A percentile compares a stretch with the other conserved stretches of the same genome.
Evolutionary conservation across 1,140 invertebrate genomes (phyloP).

Genomic region (Zaprionus taronus): DNA sequence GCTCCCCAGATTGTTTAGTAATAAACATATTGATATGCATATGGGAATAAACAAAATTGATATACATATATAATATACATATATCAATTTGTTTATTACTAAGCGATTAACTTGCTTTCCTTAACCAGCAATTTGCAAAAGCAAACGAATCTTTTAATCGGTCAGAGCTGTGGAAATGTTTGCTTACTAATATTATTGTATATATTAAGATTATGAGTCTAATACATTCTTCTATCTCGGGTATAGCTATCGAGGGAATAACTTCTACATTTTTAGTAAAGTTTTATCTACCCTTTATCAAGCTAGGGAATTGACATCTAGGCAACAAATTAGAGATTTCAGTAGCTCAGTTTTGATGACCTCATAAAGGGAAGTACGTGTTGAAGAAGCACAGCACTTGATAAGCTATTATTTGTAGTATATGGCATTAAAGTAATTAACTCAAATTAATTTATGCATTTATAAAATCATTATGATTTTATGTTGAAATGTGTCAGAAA

Average conservation of each 20-base stretch:
- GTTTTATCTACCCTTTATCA: no score
- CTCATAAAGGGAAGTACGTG: conserved; percentile 86
- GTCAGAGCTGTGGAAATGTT: conserved; percentile 87
- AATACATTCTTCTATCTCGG: conserved; percentile 72
- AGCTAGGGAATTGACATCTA: no score
- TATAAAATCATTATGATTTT: conserved; percentile 22
- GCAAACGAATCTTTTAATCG: conserved; percentile 87
- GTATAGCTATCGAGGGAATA: conserved; percentile 49
- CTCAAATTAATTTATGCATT: conserved; percentile 11
- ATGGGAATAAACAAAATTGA: background rate
- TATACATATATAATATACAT: background rate
- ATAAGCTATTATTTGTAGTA: conserved; percentile 69
- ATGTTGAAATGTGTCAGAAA: conserved; percentile 9
- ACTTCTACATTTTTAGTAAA: no score
- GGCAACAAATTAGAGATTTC: no score
- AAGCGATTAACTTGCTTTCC: conserved; percentile 85
- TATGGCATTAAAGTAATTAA: conserved; percentile 24
- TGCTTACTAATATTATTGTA: conserved; percentile 81
- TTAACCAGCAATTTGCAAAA: conserved; percentile 87
- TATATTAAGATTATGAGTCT: conserved; percentile 65
- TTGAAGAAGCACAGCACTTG: conserved; percentile 87
- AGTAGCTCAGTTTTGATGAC: conserved; percentile 84
- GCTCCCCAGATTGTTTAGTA: background rate
- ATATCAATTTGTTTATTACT: background rate
- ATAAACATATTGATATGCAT: background rate